Percentiles rank a stretch among this genome's conserved stretches.
Conservation (phyloP, 2,797 vertebrate genomes). For the Phalloptychus januarius region DNA sequence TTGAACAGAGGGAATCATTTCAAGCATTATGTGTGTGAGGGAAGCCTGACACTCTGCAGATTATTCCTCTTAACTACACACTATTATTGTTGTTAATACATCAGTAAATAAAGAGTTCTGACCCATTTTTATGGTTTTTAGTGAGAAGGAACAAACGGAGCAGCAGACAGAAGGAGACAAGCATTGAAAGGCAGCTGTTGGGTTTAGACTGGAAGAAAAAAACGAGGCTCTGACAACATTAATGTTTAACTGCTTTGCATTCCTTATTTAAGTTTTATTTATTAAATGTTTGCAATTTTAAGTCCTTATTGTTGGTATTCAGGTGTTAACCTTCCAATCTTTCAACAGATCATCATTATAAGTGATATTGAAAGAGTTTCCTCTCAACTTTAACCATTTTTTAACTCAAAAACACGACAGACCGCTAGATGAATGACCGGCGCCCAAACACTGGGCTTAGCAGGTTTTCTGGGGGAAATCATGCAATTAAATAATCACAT, state of each 20-base stretch:
- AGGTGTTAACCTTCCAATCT: too few relatives aligned
- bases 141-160: conserved; percentile 6
- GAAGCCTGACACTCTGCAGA: conserved; percentile 7
- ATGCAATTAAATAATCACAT: not conserved
- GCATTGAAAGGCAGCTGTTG: not conserved
- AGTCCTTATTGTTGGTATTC: too few relatives aligned
- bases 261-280: too few relatives aligned
- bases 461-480: too few relatives aligned
- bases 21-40: not conserved
- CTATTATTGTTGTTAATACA: conserved; percentile 6
- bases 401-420: too few relatives aligned
- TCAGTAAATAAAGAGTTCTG: not conserved
- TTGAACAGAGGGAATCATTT: conserved; percentile 8
- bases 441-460: too few relatives aligned
- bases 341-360: too few relatives aligned
- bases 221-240: not conserved
- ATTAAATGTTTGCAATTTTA: too few relatives aligned
- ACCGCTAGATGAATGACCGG: too few relatives aligned
- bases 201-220: not conserved
- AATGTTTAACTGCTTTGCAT: not conserved
- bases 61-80: conserved; percentile 11
- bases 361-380: too few relatives aligned
- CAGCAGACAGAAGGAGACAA: not conserved
- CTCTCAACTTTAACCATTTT: too few relatives aligned
- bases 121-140: conserved; percentile 14